phyloP scores from a whole-genome alignment of 2,113 vertebrate species.

The Odobenus rosmarus region DNA sequence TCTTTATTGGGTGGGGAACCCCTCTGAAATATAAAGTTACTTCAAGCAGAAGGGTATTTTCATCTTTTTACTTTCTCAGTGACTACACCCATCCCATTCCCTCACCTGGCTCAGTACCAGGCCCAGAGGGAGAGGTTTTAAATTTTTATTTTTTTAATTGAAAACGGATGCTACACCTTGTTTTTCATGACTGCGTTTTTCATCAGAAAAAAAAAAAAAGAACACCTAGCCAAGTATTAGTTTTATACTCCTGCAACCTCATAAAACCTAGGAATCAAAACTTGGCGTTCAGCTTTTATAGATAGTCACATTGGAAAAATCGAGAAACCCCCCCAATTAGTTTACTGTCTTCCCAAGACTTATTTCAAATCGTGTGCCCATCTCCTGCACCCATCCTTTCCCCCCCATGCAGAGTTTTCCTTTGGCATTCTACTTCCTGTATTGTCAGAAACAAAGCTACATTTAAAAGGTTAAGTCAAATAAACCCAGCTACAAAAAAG shows the following conservation, averaged over 20 bases:
- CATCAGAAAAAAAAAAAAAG: neutral
- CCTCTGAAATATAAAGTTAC: constrained; percentile 35
- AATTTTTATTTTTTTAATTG: constrained; percentile 73
- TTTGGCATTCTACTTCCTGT: constrained; percentile 64
- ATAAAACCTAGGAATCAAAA: constrained; percentile 66
- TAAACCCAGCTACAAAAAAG: constrained; percentile 69
- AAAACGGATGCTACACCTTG: constrained; percentile 70
- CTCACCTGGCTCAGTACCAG: constrained; percentile 44
- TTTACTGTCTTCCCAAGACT: constrained; percentile 39
- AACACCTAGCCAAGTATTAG: constrained; percentile 40
- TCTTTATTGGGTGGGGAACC: neutral
- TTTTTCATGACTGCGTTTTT: constrained; percentile 56
- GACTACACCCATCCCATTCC: constrained; percentile 49
- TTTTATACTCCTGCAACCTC: constrained; percentile 49
- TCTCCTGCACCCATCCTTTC: neutral
- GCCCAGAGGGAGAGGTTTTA: constrained; percentile 45
- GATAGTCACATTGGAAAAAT: constrained; percentile 45
- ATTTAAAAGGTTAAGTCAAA: constrained; percentile 72
- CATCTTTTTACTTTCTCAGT: constrained; percentile 44
- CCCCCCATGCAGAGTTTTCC: neutral
- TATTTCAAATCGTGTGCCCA: constrained; percentile 43
- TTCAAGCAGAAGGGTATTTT: constrained; percentile 56
- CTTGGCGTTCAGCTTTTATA: constrained; percentile 4
- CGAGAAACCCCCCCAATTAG: constrained; percentile 10
- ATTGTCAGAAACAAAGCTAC: constrained; percentile 66